A percentile compares a stretch with the other conserved stretches of the same genome.
Evolutionary conservation across 2,888 invertebrate species (phyloP).

Genomic region (Escarpia spicata): DNA sequence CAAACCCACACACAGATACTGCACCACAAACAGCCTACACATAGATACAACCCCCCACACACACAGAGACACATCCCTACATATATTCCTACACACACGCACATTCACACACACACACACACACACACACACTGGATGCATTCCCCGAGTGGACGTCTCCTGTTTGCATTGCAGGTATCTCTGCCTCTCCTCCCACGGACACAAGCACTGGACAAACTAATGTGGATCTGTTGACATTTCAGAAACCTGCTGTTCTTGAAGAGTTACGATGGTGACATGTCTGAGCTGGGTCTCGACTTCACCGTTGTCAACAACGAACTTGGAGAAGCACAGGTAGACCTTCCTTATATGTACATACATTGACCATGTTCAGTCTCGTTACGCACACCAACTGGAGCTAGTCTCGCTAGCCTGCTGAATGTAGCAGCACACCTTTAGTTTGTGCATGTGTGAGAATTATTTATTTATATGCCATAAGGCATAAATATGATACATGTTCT

Average conservation of each 20-base stretch:
- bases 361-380: background rate
- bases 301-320: slow-evolving; percentile 84
- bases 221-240: slow-evolving; percentile 28
- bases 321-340: slow-evolving; percentile 35
- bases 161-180: background rate
- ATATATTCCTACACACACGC: background rate
- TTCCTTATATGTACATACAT: background rate
- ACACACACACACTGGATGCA: background rate
- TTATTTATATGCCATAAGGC: background rate
- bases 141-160: background rate
- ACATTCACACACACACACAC: background rate
- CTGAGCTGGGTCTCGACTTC: slow-evolving; percentile 87
- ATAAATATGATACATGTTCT: background rate
- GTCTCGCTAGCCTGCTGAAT: background rate
- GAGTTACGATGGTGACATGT: slow-evolving; percentile 85
- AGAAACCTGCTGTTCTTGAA: slow-evolving; percentile 87
- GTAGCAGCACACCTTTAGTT: background rate
- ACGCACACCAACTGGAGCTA: background rate
- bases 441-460: background rate
- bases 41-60: background rate
- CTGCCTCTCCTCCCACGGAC: background rate
- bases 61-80: background rate
- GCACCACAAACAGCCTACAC: background rate
- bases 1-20: background rate
- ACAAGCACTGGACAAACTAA: background rate